Evolutionary conservation across 2,113 vertebrate species (phyloP).

Genomic region (Hypanus sabinus): DNA sequence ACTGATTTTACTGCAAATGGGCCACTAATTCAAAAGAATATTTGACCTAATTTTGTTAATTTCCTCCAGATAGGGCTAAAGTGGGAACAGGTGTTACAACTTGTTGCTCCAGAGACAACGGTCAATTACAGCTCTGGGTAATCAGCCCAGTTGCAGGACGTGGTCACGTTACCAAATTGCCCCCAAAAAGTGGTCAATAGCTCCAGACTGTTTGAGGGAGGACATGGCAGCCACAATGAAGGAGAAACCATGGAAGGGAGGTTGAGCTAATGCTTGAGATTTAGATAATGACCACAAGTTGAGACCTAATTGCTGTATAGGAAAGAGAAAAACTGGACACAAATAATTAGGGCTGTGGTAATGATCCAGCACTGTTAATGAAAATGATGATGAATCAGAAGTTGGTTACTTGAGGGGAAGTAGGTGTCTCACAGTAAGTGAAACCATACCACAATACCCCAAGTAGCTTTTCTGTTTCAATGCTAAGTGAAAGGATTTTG

Average conservation of each 20-base stretch:
- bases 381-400: neutral
- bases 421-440: neutral
- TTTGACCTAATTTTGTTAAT: neutral
- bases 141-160: neutral
- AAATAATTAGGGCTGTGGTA: neutral
- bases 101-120: neutral
- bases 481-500: neutral
- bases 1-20: neutral
- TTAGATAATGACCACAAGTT: neutral
- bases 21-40: neutral
- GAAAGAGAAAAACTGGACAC: neutral
- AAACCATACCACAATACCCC: too few species aligned
- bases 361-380: neutral
- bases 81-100: neutral
- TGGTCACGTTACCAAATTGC: too few species aligned
- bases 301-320: neutral
- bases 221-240: neutral
- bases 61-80: neutral
- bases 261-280: neutral
- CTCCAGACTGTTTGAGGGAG: neutral
- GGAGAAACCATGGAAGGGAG: neutral
- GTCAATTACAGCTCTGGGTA: neutral
- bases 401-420: neutral
- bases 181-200: neutral
- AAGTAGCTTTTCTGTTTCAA: too few species aligned